A percentile compares a stretch with the other conserved stretches of the same genome.
These are phyloP conservation scores for Calameuta pallipes DNA, from an alignment of 2,888 invertebrate genomes.

Conservation along the genomic window DNA sequence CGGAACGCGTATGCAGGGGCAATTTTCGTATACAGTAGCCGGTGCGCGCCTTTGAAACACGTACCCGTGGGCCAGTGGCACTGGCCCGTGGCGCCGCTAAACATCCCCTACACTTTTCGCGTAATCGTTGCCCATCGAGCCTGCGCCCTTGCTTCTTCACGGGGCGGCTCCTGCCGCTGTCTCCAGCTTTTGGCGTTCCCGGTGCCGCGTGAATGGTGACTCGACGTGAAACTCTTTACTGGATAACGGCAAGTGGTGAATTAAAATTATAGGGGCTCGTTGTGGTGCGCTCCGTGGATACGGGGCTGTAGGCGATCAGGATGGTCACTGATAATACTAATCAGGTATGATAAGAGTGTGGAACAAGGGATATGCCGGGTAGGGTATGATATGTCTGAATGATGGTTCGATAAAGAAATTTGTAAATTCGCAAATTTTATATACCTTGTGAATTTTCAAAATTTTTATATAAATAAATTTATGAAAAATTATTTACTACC, in stretches of 20 bases:
- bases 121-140: slow-evolving; percentile 52
- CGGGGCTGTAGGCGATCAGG: slow-evolving; percentile 27
- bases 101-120: slow-evolving; percentile 15
- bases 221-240: too few relatives aligned
- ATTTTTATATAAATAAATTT: too few relatives aligned
- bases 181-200: too few relatives aligned
- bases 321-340: slow-evolving; percentile 63
- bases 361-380: slow-evolving; percentile 9
- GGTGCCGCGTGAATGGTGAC: slow-evolving; percentile 14
- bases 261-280: background rate
- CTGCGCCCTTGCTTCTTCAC: slow-evolving; percentile 48
- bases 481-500: too few relatives aligned
- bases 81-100: background rate
- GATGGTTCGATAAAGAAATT: too few relatives aligned
- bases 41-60: too few relatives aligned
- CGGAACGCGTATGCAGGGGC: too few relatives aligned
- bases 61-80: too few relatives aligned
- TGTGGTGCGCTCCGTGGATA: background rate
- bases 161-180: slow-evolving; percentile 53
- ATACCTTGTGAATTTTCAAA: too few relatives aligned
- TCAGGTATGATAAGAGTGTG: slow-evolving; percentile 49
- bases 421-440: too few relatives aligned
- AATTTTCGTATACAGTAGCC: too few relatives aligned
- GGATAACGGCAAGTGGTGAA: too few relatives aligned
- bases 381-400: background rate